phyloP scores from a whole-genome alignment of 1,140 invertebrate genomes.

The Drosophila trapezifrons region DNA sequence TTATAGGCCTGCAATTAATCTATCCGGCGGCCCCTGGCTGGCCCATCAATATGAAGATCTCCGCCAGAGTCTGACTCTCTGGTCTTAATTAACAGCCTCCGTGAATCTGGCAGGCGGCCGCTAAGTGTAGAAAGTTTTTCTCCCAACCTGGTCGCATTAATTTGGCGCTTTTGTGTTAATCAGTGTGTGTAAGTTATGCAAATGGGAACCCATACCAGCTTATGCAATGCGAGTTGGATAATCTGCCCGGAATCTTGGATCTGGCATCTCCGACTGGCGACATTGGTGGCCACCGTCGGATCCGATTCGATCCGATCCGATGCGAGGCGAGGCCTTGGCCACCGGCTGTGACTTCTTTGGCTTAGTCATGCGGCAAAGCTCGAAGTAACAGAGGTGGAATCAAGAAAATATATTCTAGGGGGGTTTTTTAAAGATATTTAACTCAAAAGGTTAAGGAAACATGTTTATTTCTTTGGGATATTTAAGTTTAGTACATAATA shows the following conservation, averaged over 20 bases:
- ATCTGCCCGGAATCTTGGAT: slow-evolving; percentile 20
- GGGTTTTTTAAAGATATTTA: background rate
- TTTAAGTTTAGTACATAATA: no score
- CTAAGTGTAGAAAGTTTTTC: slow-evolving; percentile 74
- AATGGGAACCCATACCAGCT: slow-evolving; percentile 50
- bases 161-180: slow-evolving; percentile 66
- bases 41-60: slow-evolving; percentile 28
- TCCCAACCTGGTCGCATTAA: slow-evolving; percentile 35
- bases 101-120: slow-evolving; percentile 28
- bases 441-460: background rate
- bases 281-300: slow-evolving; percentile 31
- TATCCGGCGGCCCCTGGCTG: background rate
- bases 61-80: slow-evolving; percentile 25
- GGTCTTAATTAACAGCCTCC: slow-evolving; percentile 66
- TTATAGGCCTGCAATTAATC: slow-evolving; percentile 71
- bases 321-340: slow-evolving; percentile 56
- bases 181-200: slow-evolving; percentile 70
- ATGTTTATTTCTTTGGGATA: no score
- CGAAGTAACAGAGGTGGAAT: background rate
- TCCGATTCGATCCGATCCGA: slow-evolving; percentile 8
- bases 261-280: slow-evolving; percentile 15
- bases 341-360: slow-evolving; percentile 66
- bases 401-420: background rate
- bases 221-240: slow-evolving; percentile 52
- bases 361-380: slow-evolving; percentile 69